Evolutionary conservation across 2,888 invertebrate genomes (phyloP), one percentile per base, ranked within the genome.

Genomic region (Thymelicus acteon): DNA sequence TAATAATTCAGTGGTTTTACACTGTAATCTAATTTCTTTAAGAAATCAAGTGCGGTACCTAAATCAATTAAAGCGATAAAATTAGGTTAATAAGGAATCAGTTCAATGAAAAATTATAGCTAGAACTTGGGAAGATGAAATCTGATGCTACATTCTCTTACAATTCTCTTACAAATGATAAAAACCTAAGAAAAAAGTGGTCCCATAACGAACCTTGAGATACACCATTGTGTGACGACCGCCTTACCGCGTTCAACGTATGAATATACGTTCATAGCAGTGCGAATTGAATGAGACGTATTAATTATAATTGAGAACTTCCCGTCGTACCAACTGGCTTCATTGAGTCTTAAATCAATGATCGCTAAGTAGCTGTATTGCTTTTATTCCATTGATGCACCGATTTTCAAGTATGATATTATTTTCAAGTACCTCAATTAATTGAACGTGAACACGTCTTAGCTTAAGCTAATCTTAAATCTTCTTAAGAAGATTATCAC

Each of bases 261-360:
- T 49, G 40, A 13, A 47, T 75, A 77, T 78, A 78, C 80, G 75
- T 78, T 79, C 82, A 81, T 77, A 64, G 75, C 80, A 86, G 87
- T 86, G 89, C 87, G 83, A 89, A 90, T 86, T 84, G 79, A 82
- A 78, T 79, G 77, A 76, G 75, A 76, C 79, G 83, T 86, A 86
- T 85, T 87, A 86, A 88, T 84, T 87, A 83, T 89, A 91, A 93
- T 93, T 92, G 86, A 90, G 85, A 86, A 91, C 92, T 89, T 93
- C 92, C 93, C 86, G 90, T 90, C 88, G 80, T 73, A 76, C 72
- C 73, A 75, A 77, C 78, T 79, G 75, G 80, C 72, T 75, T 75
- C 76, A 74, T 76, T 79, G 78, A 76, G 76, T 80, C 71, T 68
- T 74, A 73, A 77, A 79, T 76, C 77, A 79, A 81, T 80, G 71